Conservation (phyloP, 2,113 vertebrate species). For the Trichechus manatus region DNA sequence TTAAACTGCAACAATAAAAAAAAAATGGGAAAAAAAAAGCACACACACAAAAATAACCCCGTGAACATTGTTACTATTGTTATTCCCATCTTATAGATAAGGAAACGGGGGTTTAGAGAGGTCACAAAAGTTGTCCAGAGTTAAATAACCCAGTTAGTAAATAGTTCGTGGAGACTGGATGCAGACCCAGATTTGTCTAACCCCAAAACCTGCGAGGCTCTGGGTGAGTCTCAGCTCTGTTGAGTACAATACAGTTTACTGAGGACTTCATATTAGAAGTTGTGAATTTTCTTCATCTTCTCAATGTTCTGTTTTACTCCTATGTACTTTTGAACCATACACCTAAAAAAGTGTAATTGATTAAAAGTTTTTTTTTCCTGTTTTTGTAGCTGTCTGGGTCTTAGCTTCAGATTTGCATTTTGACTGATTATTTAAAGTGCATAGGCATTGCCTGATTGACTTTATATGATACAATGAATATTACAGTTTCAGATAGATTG, state of each 20-base stretch:
- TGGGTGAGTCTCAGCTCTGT: neutral
- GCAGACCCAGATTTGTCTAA: neutral
- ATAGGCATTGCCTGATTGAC: neutral
- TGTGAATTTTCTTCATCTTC: neutral
- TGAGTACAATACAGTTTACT: neutral
- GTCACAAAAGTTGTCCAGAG: neutral
- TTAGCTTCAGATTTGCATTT: conserved; percentile 33
- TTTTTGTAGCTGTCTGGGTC: neutral
- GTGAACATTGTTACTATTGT: neutral
- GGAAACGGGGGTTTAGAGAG: neutral
- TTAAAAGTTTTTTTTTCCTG: neutral
- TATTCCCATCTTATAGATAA: neutral
- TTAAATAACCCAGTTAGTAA: neutral
- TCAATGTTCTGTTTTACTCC: conserved; percentile 43
- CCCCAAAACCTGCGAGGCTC: neutral
- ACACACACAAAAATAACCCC: neutral
- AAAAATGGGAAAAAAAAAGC: no score
- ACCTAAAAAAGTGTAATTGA: neutral
- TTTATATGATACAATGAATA: neutral
- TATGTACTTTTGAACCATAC: neutral
- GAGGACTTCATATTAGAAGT: neutral
- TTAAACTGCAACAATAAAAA: no score
- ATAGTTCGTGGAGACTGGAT: neutral
- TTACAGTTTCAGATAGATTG: neutral
- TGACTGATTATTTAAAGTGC: neutral